Evolutionary conservation across 92 coral and sea anemone species (phyloP), one percentile per base, ranked within the genome.

Genomic region (Plumapathes pennacea): DNA sequence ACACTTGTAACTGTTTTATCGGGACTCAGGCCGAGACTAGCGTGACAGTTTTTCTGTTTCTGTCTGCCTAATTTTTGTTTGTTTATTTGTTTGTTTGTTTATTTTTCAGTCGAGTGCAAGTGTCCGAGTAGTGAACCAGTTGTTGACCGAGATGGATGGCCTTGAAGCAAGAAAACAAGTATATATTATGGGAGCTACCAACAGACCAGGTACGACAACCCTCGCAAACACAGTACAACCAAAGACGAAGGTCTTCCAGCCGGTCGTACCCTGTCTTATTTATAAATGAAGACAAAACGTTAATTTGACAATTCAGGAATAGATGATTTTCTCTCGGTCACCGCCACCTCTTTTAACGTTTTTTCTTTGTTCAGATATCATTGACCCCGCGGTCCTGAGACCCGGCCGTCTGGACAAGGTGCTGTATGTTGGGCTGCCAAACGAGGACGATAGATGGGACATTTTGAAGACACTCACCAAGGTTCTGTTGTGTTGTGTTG

Each of bases 191-290:
- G 96, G 85, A 4, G 99, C 99, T 34, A 88, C 99, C 0, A 94
- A 94, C 73, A 65, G 99, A 62, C 99, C 97, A 77, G 99, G 99
- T 85, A 60, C n/a, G n/a, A n/a, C n/a, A n/a, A n/a, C n/a, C n/a
- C n/a, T n/a, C n/a, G n/a, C n/a, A n/a, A n/a, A n/a, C n/a, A n/a
- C n/a, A n/a, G n/a, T n/a, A n/a, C n/a, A n/a, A n/a, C n/a, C n/a
- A n/a, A n/a, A n/a, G n/a, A n/a, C n/a, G n/a, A n/a, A n/a, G n/a
- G n/a, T n/a, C n/a, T n/a, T n/a, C n/a, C n/a, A n/a, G n/a, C n/a
- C n/a, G n/a, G n/a, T n/a, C n/a, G n/a, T n/a, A n/a, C n/a, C n/a
- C n/a, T n/a, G n/a, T n/a, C n/a, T n/a, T n/a, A n/a, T n/a, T n/a
- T n/a, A n/a, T n/a, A n/a, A n/a, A n/a, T n/a, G n/a, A n/a, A n/a